Conservation (phyloP, 2,113 vertebrate genomes). For the Neofelis nebulosa region DNA sequence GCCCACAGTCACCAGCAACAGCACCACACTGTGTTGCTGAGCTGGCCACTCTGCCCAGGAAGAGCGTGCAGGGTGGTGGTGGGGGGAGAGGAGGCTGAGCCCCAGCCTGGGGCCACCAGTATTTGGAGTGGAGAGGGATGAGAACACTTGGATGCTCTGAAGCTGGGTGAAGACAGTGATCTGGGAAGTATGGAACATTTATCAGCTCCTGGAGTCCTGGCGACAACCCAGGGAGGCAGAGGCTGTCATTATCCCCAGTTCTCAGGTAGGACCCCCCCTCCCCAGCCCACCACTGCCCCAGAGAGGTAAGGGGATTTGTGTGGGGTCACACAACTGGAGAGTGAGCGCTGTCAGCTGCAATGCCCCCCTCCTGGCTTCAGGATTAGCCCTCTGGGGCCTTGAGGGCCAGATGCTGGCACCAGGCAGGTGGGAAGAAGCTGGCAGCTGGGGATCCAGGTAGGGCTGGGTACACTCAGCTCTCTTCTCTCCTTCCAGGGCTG, state of each 20-base stretch:
- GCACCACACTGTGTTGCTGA: not conserved
- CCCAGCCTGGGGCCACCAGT: not conserved
- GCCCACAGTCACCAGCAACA: not conserved
- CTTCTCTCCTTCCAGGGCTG: conserved; percentile 76
- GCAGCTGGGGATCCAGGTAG: not conserved
- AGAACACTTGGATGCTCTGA: not conserved
- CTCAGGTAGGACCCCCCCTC: not conserved
- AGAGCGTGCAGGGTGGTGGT: not conserved
- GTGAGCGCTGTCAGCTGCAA: not conserved
- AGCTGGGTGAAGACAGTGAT: not conserved
- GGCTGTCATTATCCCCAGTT: not conserved
- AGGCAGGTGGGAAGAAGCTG: not conserved
- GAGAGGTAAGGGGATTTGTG: not conserved
- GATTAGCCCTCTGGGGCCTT: not conserved
- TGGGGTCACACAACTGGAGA: not conserved
- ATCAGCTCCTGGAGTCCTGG: not conserved
- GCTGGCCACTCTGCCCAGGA: not conserved
- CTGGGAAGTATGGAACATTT: not conserved
- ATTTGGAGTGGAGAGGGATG: not conserved
- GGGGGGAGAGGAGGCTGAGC: not conserved
- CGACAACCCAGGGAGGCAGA: accelerated
- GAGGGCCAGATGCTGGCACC: not conserved
- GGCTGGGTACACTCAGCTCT: not conserved
- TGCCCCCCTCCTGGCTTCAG: not conserved
- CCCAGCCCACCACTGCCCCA: not conserved